phyloP scores from a whole-genome alignment of 2,888 invertebrate genomes.

The Plebejus argus region DNA sequence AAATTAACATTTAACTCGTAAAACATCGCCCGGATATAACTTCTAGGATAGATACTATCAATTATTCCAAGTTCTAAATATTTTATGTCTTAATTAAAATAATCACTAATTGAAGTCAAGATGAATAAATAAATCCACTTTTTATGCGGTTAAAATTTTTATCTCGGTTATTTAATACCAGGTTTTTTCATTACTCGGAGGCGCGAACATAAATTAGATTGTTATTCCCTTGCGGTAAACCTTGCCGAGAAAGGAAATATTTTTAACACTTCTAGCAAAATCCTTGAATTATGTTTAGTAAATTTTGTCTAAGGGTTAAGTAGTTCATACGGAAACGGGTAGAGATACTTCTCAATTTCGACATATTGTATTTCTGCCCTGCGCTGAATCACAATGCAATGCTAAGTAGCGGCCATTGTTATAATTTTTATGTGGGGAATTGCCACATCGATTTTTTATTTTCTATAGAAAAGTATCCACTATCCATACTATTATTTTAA shows the following conservation, averaged over 20 bases:
- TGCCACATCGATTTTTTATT: no score
- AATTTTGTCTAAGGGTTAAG: not conserved
- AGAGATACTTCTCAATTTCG: no score
- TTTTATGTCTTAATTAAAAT: conserved; percentile 6
- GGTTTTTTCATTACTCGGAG: not conserved
- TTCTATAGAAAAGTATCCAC: no score
- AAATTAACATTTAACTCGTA: not conserved
- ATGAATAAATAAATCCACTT: not conserved
- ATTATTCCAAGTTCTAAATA: not conserved
- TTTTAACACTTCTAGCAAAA: not conserved
- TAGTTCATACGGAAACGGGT: no score
- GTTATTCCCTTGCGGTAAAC: not conserved
- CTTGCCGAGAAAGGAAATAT: not conserved
- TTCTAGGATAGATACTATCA: conserved; percentile 1
- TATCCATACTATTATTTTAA: no score
- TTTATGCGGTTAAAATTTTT: not conserved
- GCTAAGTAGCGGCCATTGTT: no score
- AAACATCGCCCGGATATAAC: not conserved
- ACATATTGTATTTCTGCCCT: no score
- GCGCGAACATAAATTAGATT: not conserved
- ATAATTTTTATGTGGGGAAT: no score
- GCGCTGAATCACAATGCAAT: no score
- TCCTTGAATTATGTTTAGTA: not conserved
- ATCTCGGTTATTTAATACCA: not conserved
- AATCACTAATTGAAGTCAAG: not conserved